Evolutionary conservation across 2,888 invertebrate genomes (phyloP), one percentile per base, ranked within the genome.

Genomic region (Cinara cedri): DNA sequence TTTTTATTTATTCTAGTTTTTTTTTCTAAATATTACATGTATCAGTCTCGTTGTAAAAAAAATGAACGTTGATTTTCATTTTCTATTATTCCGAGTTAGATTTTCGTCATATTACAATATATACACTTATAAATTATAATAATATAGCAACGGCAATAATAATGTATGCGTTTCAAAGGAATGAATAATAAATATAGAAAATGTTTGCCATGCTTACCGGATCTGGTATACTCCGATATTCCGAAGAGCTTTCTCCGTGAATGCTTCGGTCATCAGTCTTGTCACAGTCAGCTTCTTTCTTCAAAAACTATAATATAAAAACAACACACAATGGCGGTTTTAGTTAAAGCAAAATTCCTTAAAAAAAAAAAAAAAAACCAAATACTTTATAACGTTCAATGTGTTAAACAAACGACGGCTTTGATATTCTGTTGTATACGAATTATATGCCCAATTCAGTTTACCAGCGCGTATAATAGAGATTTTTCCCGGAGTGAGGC

Each of bases 241-340:
- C 94, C 76, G 91, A 89, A 83, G 91, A 90, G 86, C 91, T 88
- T 86, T 93, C 93, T 82, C 90, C 92, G 84, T 90, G 90, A 34
- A 83, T 83, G 84, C 89, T 90, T 86, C 92, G 93, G 81, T 94
- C 93, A 84, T 94, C 94, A 84, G 89, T 89, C 85, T 92, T 88
- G 84, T 92, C 92, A 92, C 93, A 94, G 85, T 94, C 94, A 84
- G 92, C 90, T 89, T 95, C 94, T 88, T 95, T 95, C 86, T 95
- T 95, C 85, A 95, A 87, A 83, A 94, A 94, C 95, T 95, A 89
- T 78, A 90, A 51, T 46, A 46, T 46, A 46, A 1, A 46, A 13
- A 46, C 16, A 62, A 63, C 21, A 74, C 21, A 74, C 4, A 74
- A 63, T 74, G 14, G 19, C 51, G 72, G n/a, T 34, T 74, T 74